phyloP scores from a whole-genome alignment of 2,888 invertebrate genomes.

The Pristionchus maxplancki region DNA sequence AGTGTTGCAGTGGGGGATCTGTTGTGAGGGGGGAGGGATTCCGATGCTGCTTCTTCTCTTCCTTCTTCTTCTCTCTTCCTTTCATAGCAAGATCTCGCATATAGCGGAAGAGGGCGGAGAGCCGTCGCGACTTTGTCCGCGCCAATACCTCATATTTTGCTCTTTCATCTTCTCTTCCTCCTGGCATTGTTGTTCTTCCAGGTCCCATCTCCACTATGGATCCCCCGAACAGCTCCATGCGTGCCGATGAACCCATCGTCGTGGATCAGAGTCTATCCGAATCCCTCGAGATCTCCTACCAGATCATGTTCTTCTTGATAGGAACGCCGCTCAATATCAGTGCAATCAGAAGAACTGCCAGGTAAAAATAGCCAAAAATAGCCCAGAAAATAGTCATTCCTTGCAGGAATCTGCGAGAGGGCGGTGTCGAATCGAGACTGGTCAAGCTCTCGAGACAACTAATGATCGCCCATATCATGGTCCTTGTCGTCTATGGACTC shows the following conservation, averaged over 20 bases:
- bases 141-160: neutral
- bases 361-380: constrained; percentile 55
- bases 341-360: constrained; percentile 65
- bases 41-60: neutral
- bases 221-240: neutral
- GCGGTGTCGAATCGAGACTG: constrained; percentile 68
- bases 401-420: constrained; percentile 62
- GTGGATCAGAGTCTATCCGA: constrained; percentile 66
- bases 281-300: constrained; percentile 72
- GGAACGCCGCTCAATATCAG: constrained; percentile 70
- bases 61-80: neutral
- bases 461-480: constrained; percentile 72
- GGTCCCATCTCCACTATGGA: neutral
- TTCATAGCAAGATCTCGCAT: neutral
- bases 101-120: neutral
- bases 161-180: neutral
- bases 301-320: constrained; percentile 70
- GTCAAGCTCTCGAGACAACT: constrained; percentile 69
- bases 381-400: neutral
- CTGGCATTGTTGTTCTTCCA: neutral
- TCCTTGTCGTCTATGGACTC: constrained; percentile 71
- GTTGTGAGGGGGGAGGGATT: neutral
- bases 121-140: neutral
- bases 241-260: constrained; percentile 49
- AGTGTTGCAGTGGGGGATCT: neutral